phyloP scores from a whole-genome alignment of 1,140 invertebrate genomes.

The Lanistes nyassanus region DNA sequence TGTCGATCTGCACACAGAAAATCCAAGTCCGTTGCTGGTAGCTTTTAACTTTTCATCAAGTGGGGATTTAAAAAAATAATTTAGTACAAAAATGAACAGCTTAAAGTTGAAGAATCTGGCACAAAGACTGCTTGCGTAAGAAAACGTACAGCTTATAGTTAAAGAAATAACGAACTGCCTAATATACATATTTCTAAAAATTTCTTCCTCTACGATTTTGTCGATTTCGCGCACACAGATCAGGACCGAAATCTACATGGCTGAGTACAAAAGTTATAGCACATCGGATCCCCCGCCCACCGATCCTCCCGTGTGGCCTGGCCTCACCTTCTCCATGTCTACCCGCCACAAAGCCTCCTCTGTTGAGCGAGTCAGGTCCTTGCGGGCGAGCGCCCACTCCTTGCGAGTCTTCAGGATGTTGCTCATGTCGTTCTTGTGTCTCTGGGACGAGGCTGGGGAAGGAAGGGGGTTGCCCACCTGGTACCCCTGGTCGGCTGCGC shows the following conservation, averaged over 20 bases:
- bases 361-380: neutral
- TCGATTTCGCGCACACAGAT: neutral
- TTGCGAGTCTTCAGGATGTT: neutral
- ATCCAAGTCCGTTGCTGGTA: no score
- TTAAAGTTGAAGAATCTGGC: no score
- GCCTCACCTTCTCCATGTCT: slow-evolving; percentile 1
- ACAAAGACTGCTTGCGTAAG: no score
- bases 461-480: neutral
- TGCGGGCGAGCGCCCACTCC: neutral
- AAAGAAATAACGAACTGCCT: no score
- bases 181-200: neutral
- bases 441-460: neutral
- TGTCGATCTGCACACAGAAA: neutral
- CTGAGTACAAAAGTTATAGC: slow-evolving; percentile 8
- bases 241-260: slow-evolving; percentile 13
- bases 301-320: no score
- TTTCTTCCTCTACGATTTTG: neutral
- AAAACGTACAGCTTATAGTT: no score
- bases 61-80: no score
- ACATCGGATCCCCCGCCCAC: neutral
- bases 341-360: slow-evolving; percentile 12
- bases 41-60: no score
- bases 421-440: neutral
- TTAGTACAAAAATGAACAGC: no score
- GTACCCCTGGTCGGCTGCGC: neutral